Conservation (phyloP, 1,140 invertebrate species). For the Drosophila willistoni region DNA sequence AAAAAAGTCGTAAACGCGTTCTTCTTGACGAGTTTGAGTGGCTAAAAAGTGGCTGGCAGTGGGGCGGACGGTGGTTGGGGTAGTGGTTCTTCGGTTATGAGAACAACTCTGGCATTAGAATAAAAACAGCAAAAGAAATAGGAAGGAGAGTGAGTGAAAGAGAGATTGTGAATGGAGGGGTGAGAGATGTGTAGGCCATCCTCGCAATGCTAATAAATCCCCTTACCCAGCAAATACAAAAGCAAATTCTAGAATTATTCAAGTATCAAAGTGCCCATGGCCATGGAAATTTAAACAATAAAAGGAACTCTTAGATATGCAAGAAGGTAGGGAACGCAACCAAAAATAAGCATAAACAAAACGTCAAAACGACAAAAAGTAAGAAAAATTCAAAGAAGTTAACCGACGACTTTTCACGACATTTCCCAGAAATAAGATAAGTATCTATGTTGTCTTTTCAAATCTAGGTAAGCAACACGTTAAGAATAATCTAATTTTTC, state of each 20-base stretch:
- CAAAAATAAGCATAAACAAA: neutral
- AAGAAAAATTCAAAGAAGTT: neutral
- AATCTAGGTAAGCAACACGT: neutral
- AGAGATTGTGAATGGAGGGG: neutral
- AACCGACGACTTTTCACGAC: too few relatives aligned
- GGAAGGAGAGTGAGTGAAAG: too few relatives aligned
- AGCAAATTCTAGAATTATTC: constrained; percentile 18
- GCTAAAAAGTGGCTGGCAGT: constrained; percentile 2
- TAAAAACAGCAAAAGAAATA: neutral
- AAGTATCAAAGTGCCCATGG: constrained; percentile 10
- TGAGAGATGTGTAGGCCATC: neutral
- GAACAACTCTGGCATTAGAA: constrained; percentile 20
- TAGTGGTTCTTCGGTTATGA: constrained; percentile 26
- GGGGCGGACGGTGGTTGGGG: neutral
- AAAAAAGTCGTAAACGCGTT: constrained; percentile 43
- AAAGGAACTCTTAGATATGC: constrained; percentile 11
- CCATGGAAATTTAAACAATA: constrained; percentile 8
- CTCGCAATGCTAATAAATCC: constrained; percentile 32
- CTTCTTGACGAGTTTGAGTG: constrained; percentile 16
- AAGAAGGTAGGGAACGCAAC: neutral
- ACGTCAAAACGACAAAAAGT: neutral
- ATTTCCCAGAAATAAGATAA: neutral
- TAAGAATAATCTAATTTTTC: neutral
- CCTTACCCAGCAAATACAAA: constrained; percentile 3
- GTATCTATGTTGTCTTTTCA: neutral